Base-by-base conservation (phyloP, 1,140 invertebrate genomes). In the Patella vulgata region DNA sequence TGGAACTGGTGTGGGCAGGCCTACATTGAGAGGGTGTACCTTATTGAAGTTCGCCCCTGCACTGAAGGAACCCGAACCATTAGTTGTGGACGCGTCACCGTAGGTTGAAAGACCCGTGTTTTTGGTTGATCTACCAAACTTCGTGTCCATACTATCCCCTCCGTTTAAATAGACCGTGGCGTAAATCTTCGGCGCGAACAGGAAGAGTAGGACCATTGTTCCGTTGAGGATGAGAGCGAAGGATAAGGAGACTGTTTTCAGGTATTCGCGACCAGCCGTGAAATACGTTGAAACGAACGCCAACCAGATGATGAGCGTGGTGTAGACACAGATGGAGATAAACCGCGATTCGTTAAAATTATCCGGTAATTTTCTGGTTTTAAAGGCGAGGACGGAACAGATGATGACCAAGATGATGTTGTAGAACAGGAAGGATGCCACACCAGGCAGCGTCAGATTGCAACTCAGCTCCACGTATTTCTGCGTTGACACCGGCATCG, bases 301-400 rank as follows among this genome's bases (percentile, higher is more conserved):
- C n/a, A 72, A 17, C 77, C 75, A 77, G 48, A 78, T 60, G 40
- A 78, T 46, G 11, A 75, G 36, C 0, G 70, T 75, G 17, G 74
- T 77, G 66, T 67, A 76, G 17, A 78, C 76, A 40, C 71, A 69
- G 43, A 76, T 58, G 40, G 58, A 51, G 52, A 71, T 76, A 59
- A 73, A 77, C 12, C 65, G 63, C 0, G 69, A 66, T 61, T 78
- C 73, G 66, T 74, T 78, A 65, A 74, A 76, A 59, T 77, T 78
- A 54, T 76, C 70, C 12, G 74, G 74, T n/a, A 77, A 48, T 36
- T 59, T 57, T 2, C 75, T 39, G 9, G 73, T 75, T 50, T 94
- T 87, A 0, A 96, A 90, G 5, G 94, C 94, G 79, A 96, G 95
- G 14, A 94, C 88, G 0, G 93, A 94, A 80, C 94, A 95, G 3